Base-by-base conservation (phyloP, 2,888 invertebrate species). In the Cosmorhoe ocellata region DNA sequence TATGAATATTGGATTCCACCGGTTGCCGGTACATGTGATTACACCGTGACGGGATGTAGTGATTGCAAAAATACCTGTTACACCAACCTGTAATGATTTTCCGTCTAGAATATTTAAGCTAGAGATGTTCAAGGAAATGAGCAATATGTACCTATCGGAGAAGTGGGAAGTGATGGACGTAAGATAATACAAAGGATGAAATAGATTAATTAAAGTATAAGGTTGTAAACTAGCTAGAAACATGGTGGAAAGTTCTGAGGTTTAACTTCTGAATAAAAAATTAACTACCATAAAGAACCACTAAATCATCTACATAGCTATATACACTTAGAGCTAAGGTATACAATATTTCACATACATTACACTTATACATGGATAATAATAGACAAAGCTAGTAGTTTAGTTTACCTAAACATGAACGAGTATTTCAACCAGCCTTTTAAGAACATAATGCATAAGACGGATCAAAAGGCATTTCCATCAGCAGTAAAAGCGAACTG, bases 1-100 rank as follows among this genome's bases (percentile, higher is more conserved):
- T 46, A 54, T 61, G 58, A 63, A 63, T 67, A 70, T 70, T 66
- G 48, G 52, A 65, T 69, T 57, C 50, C 51, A 47, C 52, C 50
- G 43, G 54, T 46, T 38, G 32, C 47, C 43, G 45, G 49, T 39
- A 40, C 45, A 28, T 31, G 43, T 34, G 31, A 36, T 43, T 24
- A 48, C 36, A 30, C 38, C 48, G 40, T 53, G 43, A 53, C 39
- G 40, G 31, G 47, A 47, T 40, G 46, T 31, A 22, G 43, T 40
- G 39, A 53, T 48, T 48, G 43, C 47, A 37, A 40, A 39, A 31
- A 44, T 48, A 44, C 34, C 33, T 40, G 43, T 39, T 45, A 39
- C 24, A 43, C 38, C n/a, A 18, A 13, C 10, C n/a, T 13, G n/a
- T n/a, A 43, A 27, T 27, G 14, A 45, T 37, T 45, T 24, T 13